Percentiles rank a stretch among this genome's conserved stretches.
These are phyloP conservation scores for Zoanthus sansibaricus DNA, from an alignment of 92 coral and sea anemone species.

Conservation along the genomic window DNA sequence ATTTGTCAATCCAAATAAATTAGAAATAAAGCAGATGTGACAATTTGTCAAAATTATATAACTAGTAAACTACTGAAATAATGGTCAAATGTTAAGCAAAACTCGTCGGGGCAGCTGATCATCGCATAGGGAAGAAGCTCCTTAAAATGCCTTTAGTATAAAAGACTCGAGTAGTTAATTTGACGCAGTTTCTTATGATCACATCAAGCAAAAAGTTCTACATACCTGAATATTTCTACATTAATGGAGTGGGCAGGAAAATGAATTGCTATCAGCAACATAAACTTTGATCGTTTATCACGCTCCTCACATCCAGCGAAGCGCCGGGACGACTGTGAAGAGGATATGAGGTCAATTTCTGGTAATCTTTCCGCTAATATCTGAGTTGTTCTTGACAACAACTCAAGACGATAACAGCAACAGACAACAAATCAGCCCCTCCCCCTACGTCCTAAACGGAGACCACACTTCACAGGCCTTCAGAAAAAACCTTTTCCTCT, in stretches of 20 bases:
- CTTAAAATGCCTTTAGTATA: neutral
- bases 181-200: neutral
- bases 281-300: neutral
- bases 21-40: neutral
- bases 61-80: neutral
- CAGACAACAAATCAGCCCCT: neutral
- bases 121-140: neutral
- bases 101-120: neutral
- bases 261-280: neutral
- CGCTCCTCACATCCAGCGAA: neutral
- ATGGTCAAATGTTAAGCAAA: neutral
- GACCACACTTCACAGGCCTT: neutral
- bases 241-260: neutral
- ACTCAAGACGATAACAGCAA: constrained; percentile 15
- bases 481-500: neutral
- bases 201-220: neutral
- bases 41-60: neutral
- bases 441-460: constrained; percentile 25
- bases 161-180: neutral
- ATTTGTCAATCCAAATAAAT: neutral
- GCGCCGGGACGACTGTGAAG: constrained; percentile 19
- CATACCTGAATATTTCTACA: constrained; percentile 2
- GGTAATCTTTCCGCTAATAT: constrained; percentile 43
- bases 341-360: constrained; percentile 38
- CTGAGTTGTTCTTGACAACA: constrained; percentile 11